phyloP scores from a whole-genome alignment of 37 sponge, comb jelly and placozoan genomes.

The Ephydatia muelleri region DNA sequence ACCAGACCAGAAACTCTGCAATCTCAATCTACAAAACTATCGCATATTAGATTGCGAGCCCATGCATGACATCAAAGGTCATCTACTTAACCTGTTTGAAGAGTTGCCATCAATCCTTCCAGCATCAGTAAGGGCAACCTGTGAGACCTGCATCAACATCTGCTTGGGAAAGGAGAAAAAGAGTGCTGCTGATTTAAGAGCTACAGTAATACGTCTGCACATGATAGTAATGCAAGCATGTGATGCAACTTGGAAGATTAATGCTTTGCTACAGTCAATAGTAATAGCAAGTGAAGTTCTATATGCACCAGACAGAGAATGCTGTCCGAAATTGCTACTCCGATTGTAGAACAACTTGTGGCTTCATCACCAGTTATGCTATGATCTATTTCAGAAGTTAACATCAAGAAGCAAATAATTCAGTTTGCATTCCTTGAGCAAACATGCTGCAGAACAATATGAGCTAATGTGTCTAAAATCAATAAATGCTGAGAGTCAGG shows the following conservation, averaged over 20 bases:
- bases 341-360: constrained; percentile 11
- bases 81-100: background rate
- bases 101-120: background rate
- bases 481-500: constrained; percentile 26
- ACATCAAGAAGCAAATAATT: background rate
- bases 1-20: background rate
- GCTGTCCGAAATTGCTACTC: background rate
- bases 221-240: background rate
- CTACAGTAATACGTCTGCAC: background rate
- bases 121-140: background rate
- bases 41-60: background rate
- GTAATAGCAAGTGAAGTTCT: background rate
- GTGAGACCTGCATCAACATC: background rate
- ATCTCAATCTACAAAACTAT: constrained; percentile 12
- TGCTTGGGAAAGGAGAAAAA: background rate
- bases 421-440: constrained; percentile 1
- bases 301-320: background rate
- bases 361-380: constrained; percentile 30
- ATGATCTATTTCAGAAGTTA: background rate
- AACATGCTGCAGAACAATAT: constrained; percentile 5
- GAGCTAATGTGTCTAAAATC: constrained; percentile 22
- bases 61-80: background rate
- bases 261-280: background rate
- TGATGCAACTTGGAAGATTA: background rate
- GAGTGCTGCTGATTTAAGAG: background rate